Evolutionary conservation across 2,113 vertebrate species (phyloP), one percentile per base, ranked within the genome.

Genomic region (Turdus rufiventris): DNA sequence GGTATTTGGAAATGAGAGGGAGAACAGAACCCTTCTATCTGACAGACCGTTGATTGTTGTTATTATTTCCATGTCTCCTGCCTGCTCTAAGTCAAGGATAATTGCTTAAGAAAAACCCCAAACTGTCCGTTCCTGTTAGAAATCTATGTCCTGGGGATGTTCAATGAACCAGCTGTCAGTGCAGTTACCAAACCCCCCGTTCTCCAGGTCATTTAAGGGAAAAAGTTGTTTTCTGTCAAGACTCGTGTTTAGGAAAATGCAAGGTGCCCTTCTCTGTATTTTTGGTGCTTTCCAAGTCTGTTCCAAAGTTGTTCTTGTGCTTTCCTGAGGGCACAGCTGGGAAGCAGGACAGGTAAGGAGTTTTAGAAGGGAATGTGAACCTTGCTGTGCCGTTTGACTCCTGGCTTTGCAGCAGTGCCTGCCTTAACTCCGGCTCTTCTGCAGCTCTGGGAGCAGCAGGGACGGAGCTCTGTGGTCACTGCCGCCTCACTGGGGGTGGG

Each of bases 401-500:
- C 62, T 5, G 48, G 4, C 3, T 40, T 80, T 31, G 24, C 94
- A 92, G 48, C 73, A 23, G n/a, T 2, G 73, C 90, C 17, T 18
- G 40, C 57, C 11, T 54, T 8, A 34, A 16, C 88, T 29, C 29
- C 8, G 8, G 36, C 1, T 0, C 40, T 68, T 1, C 67, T 24
- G 48, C 58, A 19, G 57, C 8, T 12, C 45, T 5, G 4, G 33
- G 20, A 36, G 70, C 77, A 8, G 67, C 78, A 8, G 75, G 80
- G 86, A 10, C 2, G 5, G 13, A 8, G 51, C 68, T 50, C 24
- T 21, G 0, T 1, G 6, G 66, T 74, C 23, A 16, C 38, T 25
- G 77, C 10, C 63, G 91, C 14, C 47, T 75, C 18, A 11, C 25
- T 8, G 2, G 88, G 96, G 94, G 63, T 93, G 95, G 96, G 84